Percentiles rank a stretch among this genome's conserved stretches.
Evolutionary conservation across 2,888 invertebrate genomes (phyloP).

Genomic region (Drosophila eohydei): DNA sequence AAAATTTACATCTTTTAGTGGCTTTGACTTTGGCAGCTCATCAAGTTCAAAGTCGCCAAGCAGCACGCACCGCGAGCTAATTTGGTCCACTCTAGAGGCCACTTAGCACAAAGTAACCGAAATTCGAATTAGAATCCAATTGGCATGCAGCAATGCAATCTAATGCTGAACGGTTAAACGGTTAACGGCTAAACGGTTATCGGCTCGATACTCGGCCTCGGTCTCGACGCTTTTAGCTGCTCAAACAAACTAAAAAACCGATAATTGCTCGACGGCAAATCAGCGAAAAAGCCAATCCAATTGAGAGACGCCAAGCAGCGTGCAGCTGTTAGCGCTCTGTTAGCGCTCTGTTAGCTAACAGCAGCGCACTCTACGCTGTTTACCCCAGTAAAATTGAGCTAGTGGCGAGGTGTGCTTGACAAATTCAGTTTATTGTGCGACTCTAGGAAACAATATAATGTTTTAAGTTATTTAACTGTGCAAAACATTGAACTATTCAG

Average conservation of each 20-base stretch:
- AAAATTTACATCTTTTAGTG: constrained; percentile 31
- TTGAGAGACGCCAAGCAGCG: constrained; percentile 18
- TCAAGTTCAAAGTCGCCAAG: constrained; percentile 46
- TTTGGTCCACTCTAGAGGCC: background rate
- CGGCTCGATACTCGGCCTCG: background rate
- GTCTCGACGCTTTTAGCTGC: constrained; percentile 46
- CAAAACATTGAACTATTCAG: too few relatives aligned
- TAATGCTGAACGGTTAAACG: background rate
- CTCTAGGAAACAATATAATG: too few relatives aligned
- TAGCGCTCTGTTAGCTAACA: constrained; percentile 30
- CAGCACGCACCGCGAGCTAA: constrained; percentile 32
- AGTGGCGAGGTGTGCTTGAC: background rate
- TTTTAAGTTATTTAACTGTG: too few relatives aligned
- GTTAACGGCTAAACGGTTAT: constrained; percentile 5
- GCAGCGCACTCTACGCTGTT: constrained; percentile 10
- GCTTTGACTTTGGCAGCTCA: constrained; percentile 47
- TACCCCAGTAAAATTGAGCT: background rate
- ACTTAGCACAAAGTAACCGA: background rate
- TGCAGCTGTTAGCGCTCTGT: constrained; percentile 13
- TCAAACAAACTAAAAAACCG: constrained; percentile 47
- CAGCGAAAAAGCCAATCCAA: constrained; percentile 17
- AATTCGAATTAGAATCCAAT: constrained; percentile 5
- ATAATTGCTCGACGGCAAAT: constrained; percentile 9
- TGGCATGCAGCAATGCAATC: constrained; percentile 1
- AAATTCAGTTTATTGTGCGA: background rate